Base-by-base conservation (phyloP, 92 coral and sea anemone species). In the Bergia puertoricense region DNA sequence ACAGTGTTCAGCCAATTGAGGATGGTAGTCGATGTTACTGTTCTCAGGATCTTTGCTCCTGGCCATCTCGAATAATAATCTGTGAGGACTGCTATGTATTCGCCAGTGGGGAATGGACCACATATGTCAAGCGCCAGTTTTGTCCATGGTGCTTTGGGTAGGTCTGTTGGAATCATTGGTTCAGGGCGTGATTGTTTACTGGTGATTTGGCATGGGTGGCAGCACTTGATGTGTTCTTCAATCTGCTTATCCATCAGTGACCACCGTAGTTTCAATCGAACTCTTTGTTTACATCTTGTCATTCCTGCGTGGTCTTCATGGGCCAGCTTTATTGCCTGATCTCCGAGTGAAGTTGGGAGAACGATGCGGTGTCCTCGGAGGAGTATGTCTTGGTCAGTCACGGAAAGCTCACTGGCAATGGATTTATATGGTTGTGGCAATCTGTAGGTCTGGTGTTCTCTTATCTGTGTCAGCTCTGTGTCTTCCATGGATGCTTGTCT, bases 81-180 rank as follows among this genome's bases (percentile, higher is more conserved):
- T 30, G 30, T 30, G 30, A 30, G 30, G 30, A 30, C 30, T 30
- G 30, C 30, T 30, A 30, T 30, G 30, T 30, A 30, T 30, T 30
- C 30, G 30, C 30, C 30, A 30, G 30, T 30, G 30, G 30, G 30
- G 30, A 93, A 93, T 68, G 94, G 94, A 36, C 94, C 96, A 80
- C 96, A 86, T 8, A 91, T 88, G 77, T 93, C 96, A 39, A 91
- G 89, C 22, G 91, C 93, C 16, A 88, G 89, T n/a, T 88, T 68
- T 11, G 88, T 66, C 85, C 90, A 91, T 18, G 73, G 75, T 90
- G 75, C 62, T 74, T 89, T 42, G 14, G 91, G 94, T 72, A 30
- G 30, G 30, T 30, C 30, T 30, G 30, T 30, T 30, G 30, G 30
- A 30, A 30, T 30, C 30, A 30, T 73, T 76, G 95, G 95, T 78